These are phyloP conservation scores for Vulpes vulpes DNA, from an alignment of 2,113 vertebrate genomes.

Conservation along the genomic window DNA sequence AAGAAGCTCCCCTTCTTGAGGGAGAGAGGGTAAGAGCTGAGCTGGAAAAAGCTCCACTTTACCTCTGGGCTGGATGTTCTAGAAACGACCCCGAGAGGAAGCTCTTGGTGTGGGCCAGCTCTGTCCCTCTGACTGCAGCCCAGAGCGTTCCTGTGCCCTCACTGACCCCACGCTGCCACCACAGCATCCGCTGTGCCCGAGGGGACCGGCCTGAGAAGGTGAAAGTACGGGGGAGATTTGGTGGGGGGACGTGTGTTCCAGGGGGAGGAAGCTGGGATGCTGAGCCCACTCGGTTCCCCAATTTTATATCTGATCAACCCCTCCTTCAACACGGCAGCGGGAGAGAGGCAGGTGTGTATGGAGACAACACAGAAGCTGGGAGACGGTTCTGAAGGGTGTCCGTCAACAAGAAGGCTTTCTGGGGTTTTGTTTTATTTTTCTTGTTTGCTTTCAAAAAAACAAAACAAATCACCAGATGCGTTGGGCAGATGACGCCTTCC, in stretches of 20 bases:
- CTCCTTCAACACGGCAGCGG: rapidly evolving
- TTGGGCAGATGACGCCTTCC: not conserved
- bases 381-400: not conserved
- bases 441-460: constrained; percentile 78
- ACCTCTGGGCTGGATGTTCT: not conserved
- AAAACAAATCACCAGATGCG: constrained; percentile 54
- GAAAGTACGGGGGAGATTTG: not conserved
- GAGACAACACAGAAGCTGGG: rapidly evolving
- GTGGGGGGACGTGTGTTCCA: not conserved
- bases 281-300: rapidly evolving
- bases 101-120: too few relatives aligned
- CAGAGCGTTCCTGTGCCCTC: rapidly evolving
- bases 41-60: not conserved
- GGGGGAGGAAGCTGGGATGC: not conserved
- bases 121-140: rapidly evolving
- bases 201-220: not conserved
- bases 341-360: not conserved
- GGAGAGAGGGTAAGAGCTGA: too few relatives aligned
- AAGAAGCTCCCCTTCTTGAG: not conserved
- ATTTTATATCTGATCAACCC: not conserved
- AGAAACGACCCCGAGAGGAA: not conserved
- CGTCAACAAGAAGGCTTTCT: not conserved
- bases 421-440: constrained; percentile 52
- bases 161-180: rapidly evolving
- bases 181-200: rapidly evolving